Evolutionary conservation across 2,888 invertebrate species (phyloP).

Genomic region (Lycia hirtaria): DNA sequence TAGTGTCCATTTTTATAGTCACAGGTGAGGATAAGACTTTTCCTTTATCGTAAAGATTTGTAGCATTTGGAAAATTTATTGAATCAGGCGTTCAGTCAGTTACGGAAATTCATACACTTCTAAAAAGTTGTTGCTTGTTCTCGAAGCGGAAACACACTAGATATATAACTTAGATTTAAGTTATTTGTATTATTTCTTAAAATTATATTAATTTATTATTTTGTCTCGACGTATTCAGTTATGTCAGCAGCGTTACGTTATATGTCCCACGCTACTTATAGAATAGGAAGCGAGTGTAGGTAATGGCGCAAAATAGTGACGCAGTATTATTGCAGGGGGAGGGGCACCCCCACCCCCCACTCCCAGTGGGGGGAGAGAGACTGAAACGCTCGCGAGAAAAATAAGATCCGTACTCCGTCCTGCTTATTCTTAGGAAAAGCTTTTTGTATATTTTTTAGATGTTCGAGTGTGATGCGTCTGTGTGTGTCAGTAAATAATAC

Average conservation of each 20-base stretch:
- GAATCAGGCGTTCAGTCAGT: too few species aligned
- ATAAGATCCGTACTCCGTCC: conserved; percentile 84
- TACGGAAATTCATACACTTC: too few species aligned
- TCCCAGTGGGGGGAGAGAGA: conserved; percentile 71
- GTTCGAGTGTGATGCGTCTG: conserved; percentile 63
- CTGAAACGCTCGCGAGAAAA: conserved; percentile 86
- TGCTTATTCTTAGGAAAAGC: conserved; percentile 83
- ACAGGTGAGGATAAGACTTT: too few species aligned
- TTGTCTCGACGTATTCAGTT: too few species aligned
- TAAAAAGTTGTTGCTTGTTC: too few species aligned
- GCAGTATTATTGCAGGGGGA: conserved; percentile 85
- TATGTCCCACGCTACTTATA: conserved; percentile 79
- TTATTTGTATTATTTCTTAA: too few species aligned
- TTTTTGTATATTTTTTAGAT: conserved; percentile 81
- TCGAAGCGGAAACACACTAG: too few species aligned
- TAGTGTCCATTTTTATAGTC: too few species aligned
- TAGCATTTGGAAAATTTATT: too few species aligned
- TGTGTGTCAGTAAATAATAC: conserved; percentile 73
- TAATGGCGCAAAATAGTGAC: conserved; percentile 87
- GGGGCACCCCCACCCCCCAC: conserved; percentile 61
- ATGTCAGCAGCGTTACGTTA: conserved; percentile 59
- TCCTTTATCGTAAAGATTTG: too few species aligned
- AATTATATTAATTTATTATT: too few species aligned
- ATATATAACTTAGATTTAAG: too few species aligned
- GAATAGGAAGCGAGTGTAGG: conserved; percentile 86